Conservation (phyloP, 2,888 invertebrate genomes). For the Alentia gelatinosa region DNA sequence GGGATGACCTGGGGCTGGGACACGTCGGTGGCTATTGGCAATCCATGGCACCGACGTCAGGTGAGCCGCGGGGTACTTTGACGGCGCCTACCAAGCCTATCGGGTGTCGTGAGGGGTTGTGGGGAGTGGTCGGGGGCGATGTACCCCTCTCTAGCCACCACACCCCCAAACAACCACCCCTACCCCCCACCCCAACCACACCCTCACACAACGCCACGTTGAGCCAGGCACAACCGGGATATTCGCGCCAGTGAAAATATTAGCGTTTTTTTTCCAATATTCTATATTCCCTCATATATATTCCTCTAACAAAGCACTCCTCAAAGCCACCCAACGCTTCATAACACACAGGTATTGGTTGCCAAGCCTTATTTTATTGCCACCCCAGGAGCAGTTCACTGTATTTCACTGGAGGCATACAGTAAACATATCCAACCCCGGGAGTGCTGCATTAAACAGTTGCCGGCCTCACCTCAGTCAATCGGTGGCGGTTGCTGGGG, state of each 20-base stretch:
- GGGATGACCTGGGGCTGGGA: neutral
- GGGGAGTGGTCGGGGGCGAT: neutral
- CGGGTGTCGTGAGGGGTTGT: neutral
- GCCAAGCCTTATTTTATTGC: neutral
- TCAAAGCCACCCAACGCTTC: neutral
- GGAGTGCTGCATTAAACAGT: neutral
- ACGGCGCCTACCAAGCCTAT: slow-evolving; percentile 21
- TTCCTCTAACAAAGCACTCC: neutral
- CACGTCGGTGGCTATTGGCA: neutral
- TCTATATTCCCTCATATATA: neutral
- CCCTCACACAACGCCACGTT: no score
- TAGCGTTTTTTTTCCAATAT: no score
- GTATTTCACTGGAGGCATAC: neutral
- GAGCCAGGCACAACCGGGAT: no score
- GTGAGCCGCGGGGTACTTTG: slow-evolving; percentile 16
- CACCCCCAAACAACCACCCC: neutral
- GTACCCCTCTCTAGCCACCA: no score
- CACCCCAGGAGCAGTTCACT: neutral
- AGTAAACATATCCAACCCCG: neutral
- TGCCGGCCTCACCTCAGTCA: neutral
- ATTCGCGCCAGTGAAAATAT: no score
- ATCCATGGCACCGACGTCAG: slow-evolving; percentile 32
- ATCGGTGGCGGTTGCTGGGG: neutral
- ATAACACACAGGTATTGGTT: neutral
- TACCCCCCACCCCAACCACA: neutral